Base-by-base conservation (phyloP, 2,113 vertebrate species). In the Leuciscus idus region DNA sequence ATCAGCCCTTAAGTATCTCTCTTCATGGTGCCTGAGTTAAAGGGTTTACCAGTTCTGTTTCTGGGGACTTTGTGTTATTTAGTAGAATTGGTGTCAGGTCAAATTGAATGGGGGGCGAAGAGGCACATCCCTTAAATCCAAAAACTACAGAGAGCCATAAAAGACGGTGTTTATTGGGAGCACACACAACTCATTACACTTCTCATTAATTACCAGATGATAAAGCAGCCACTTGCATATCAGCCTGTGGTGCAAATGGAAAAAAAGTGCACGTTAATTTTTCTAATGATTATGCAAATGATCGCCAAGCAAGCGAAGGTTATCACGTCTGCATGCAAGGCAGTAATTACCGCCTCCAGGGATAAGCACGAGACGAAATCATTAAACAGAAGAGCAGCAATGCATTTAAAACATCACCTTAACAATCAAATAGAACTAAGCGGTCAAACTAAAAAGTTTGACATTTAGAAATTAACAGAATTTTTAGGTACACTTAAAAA, bases 221-320 rank as follows among this genome's bases (percentile, higher is more conserved):
- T 62, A 84, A 70, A 83, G 79, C 85, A 76, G 72, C 57, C 62
- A 30, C 19, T 48, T 61, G 52, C 55, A 78, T 48, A 77, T 74
- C 39, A 80, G 33, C 57, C 23, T 36, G 64, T 86, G 36, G 17
- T 39, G 68, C 82, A 84, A 77, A 77, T 62, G 68, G 48, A 36
- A 74, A 36, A 78, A 78, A 77, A 64, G 52, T 36, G 72, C 28
- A 70, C 30, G 30, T 83, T 55, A 50, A 77, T 46, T 68, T 73
- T 66, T 86, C 83, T 83, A 81, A 78, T 70, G 66, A 85, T 88
- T 87, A 90, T 87, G 85, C 79, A 90, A 88, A 85, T 81, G 30
- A 55, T 46, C 68, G 17, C 64, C 55, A 64, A 75, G 48, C 61
- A 79, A 48, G 10, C 55, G 21, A 48, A 80, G 85, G 85, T 74